phyloP scores from a whole-genome alignment of 2,888 invertebrate genomes.

The Diloba caeruleocephala region DNA sequence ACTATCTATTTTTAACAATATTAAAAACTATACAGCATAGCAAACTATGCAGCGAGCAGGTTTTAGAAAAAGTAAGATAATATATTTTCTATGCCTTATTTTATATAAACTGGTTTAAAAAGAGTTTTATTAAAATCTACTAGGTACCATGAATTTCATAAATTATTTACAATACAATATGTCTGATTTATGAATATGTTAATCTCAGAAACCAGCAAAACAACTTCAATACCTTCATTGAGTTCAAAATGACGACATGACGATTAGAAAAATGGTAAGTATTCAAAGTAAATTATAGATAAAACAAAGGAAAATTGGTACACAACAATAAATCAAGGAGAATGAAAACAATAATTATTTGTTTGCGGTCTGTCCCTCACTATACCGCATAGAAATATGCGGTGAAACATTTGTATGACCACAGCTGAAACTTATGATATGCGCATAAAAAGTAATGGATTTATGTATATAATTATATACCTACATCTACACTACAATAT shows the following conservation, averaged over 20 bases:
- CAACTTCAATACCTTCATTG: slow-evolving; percentile 41
- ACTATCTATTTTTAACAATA: too few relatives aligned
- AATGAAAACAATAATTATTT: too few relatives aligned
- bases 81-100: slow-evolving; percentile 9
- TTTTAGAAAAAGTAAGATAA: too few relatives aligned
- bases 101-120: slow-evolving; percentile 2
- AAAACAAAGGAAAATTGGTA: not conserved
- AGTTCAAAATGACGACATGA: not conserved
- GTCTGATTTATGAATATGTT: slow-evolving; percentile 37
- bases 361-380: too few relatives aligned
- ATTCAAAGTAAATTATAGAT: slow-evolving; percentile 2
- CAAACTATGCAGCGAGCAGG: too few relatives aligned
- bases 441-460: slow-evolving; percentile 20
- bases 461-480: too few relatives aligned
- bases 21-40: too few relatives aligned
- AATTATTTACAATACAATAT: slow-evolving; percentile 28
- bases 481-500: slow-evolving; percentile 8
- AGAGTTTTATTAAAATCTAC: slow-evolving; percentile 4
- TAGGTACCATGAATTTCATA: slow-evolving; percentile 16
- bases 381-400: not conserved
- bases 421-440: slow-evolving; percentile 11
- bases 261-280: not conserved
- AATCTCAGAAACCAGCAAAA: slow-evolving; percentile 13
- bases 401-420: slow-evolving; percentile 1
- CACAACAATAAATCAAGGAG: slow-evolving; percentile 7